Base-by-base conservation (phyloP, 2,888 invertebrate genomes). In the Trichogramma dendrolimi region DNA sequence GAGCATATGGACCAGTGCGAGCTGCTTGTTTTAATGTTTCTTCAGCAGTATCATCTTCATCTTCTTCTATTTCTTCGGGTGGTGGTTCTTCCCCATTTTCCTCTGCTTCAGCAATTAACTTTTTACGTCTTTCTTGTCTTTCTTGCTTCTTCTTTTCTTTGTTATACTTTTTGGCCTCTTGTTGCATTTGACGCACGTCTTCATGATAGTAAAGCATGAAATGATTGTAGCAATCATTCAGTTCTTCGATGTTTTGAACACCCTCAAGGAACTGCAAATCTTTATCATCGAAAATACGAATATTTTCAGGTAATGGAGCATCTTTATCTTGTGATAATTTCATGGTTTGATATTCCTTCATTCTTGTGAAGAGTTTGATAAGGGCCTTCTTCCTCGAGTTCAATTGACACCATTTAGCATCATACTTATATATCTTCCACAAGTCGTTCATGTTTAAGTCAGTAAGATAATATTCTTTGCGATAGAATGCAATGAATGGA, bases 401-500 rank as follows among this genome's bases (percentile, higher is more conserved):
- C 62, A 98, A 81, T 77, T 95, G 94, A 75, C 94, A 94, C 93
- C 94, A 96, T 82, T 94, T 94, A 58, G 93, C 94, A 78, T 98
- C 97, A 78, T 85, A 94, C 73, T 92, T 91, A 81, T 95, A 98
- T n/a, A 99, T 91, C 76, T 92, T 94, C 99, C 99, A 99, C 42
- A 99, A 81, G 75, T 99, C 98, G 72, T 94, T 94, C 58, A 96
- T 94, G 69, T 89, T 92, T 38, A 99, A 81, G 73, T 97, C 96
- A 0, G 96, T 95, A 72, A 93, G 90, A 0, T 98, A 94, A 72
- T 96, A 96, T 79, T 99, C 99, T 79, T 99, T 99, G 40, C 98
- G 86, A 77, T 99, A 99, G 80, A 96, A 97, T 0, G 96, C 95
- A 71, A 99, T 99, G 79, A 99, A 99, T 0, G 99, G 98, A 49